Evolutionary conservation across 2,113 vertebrate species (phyloP), one percentile per base, ranked within the genome.

Genomic region (Isichthys henryi): DNA sequence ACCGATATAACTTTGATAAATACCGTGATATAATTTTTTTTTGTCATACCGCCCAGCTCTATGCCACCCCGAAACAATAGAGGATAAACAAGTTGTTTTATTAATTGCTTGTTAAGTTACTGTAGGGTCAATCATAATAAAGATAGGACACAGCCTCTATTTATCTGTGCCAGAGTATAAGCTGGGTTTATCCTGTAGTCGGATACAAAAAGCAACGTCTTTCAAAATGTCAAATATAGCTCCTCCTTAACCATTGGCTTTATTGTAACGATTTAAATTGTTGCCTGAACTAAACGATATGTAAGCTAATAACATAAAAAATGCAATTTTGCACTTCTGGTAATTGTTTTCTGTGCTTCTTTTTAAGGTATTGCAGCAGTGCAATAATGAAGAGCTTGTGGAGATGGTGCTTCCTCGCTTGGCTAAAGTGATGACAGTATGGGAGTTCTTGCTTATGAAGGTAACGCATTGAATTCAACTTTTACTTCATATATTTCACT

Each of bases 401-500:
- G 97, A 98, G 74, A 88, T 97, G n/a, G 97, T 96, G 80, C 96
- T 98, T 85, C 98, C 98, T 90, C 96, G 93, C 89, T 92, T 99
- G 89, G 95, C 97, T 43, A 96, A 96, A 91, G 95, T 96, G 8
- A 93, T 98, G 92, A 98, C 96, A 8, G 94, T 99, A 2, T 98
- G 95, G 94, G 98, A 99, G 89, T 97, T 99, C 92, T 96, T 99
- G 45, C 94, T 99, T 90, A 96, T 96, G 92, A 99, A 98, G 98
- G 98, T 97, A 94, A 39, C 27, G 8, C 3, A 87, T 31, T 82
- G 43, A 43, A 11, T 70, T 70, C 5, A 35, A 45, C 21, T 48
- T 23, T 27, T 86, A 49, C 48, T 21, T 46, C 45, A 39, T 46
- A 39, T 85, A 43, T 48, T 45, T 46, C 43, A 48, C 6, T 85